Evolutionary conservation across 1,140 invertebrate genomes (phyloP), one percentile per base, ranked within the genome.

Genomic region (Meloidogyne exigua): DNA sequence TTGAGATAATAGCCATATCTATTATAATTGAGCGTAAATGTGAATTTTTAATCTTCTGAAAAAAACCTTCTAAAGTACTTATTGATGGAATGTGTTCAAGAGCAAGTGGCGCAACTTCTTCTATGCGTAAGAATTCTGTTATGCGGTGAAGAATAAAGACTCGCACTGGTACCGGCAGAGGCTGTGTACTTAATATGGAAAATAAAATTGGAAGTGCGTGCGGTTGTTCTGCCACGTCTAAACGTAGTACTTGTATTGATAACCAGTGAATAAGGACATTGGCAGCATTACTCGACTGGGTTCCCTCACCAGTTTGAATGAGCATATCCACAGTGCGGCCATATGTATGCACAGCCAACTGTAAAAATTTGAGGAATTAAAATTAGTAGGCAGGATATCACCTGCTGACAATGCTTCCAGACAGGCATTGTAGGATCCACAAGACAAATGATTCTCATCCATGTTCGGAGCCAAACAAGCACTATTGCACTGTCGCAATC

Each of bases 231-330:
- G 69, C 70, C 13, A 82, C 68, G 26, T 75, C 68, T 39, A 75
- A 28, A 66, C 76, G 80, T 15, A 83, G 36, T 7, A 85, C 69
- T 15, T 76, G 78, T 36, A 64, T 64, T n/a, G 77, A 72, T 21
- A 87, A 76, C 84, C 84, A 85, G 39, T 87, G 81, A 23, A 81
- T 80, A 12, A 85, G 78, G 11, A 32, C 26, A 65, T 83, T 82
- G 23, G 82, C 81, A 66, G 21, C 28, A 69, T 69, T 69, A 44
- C 18, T 69, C 12, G 23, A 4, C 18, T 25, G 68, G 63, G 49
- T 9, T 32, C 28, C 42, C 65, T 32, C 71, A 62, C 72, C 9
- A 1, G 69, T 66, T 10, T 42, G 36, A 32, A 76, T n/a, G 23
- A 82, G 72, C 23, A 68, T 67, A 23, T 83, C 77, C 21, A 83